A percentile compares a stretch with the other conserved stretches of the same genome.
Conservation (phyloP, 2,888 invertebrate genomes). For the Agrotis segetum region DNA sequence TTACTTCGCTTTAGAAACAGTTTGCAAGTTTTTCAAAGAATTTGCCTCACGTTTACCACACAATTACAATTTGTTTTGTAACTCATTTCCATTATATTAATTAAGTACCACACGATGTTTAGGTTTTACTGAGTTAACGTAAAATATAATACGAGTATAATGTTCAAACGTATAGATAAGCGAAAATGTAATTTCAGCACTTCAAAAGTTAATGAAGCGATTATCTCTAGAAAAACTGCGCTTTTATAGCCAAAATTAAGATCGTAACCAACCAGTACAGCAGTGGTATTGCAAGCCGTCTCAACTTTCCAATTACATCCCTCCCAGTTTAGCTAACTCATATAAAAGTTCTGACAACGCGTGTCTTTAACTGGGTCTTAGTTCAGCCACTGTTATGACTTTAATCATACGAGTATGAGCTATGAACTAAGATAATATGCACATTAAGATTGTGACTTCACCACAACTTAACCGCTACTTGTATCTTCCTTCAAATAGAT, state of each 20-base stretch:
- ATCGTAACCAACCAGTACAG: slow-evolving; percentile 74
- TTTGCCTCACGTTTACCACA: slow-evolving; percentile 33
- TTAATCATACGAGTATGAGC: slow-evolving; percentile 56
- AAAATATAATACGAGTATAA: slow-evolving; percentile 16
- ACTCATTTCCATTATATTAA: slow-evolving; percentile 27
- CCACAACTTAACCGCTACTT: neutral
- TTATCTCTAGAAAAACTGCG: slow-evolving; percentile 66
- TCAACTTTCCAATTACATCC: slow-evolving; percentile 89
- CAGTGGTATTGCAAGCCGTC: slow-evolving; percentile 75
- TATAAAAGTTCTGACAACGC: slow-evolving; percentile 87
- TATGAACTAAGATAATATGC: slow-evolving; percentile 25
- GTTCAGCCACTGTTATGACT: slow-evolving; percentile 63
- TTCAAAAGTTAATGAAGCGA: slow-evolving; percentile 56
- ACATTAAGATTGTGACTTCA: neutral
- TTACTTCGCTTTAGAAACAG: slow-evolving; percentile 46
- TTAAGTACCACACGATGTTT: slow-evolving; percentile 20
- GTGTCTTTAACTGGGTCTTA: slow-evolving; percentile 77
- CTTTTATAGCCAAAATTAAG: slow-evolving; percentile 81
- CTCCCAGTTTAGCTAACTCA: slow-evolving; percentile 86
- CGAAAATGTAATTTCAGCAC: slow-evolving; percentile 37
- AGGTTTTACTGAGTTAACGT: slow-evolving; percentile 12
- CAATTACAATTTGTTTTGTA: slow-evolving; percentile 37
- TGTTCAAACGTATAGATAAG: slow-evolving; percentile 17
- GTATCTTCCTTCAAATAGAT: slow-evolving; percentile 3
- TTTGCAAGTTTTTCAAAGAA: slow-evolving; percentile 48